These are phyloP conservation scores for Osmoderma eremita DNA, from an alignment of 2,888 invertebrate genomes.

Conservation along the genomic window DNA sequence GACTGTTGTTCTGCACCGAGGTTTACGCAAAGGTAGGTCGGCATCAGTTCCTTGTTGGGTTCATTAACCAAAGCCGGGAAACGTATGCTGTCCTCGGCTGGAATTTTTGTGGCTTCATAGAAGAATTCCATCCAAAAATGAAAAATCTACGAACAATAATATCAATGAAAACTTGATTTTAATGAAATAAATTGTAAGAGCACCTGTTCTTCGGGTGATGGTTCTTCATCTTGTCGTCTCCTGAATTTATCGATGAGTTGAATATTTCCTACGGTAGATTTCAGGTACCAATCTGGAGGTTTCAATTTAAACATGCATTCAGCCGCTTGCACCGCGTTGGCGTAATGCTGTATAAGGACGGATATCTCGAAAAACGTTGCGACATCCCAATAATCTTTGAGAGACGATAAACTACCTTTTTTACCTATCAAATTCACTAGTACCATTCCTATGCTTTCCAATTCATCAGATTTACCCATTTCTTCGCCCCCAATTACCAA, in stretches of 20 bases:
- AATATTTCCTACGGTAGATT: constrained; percentile 97
- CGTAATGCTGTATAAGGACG: constrained; percentile 95
- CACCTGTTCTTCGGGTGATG: constrained; percentile 84
- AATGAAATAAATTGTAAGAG: neutral
- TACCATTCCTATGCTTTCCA: constrained; percentile 93
- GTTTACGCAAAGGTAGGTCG: constrained; percentile 95
- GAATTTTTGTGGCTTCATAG: constrained; percentile 88
- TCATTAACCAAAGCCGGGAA: constrained; percentile 94
- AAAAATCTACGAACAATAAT: constrained; percentile 66
- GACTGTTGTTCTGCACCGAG: constrained; percentile 93
- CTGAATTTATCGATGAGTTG: constrained; percentile 91
- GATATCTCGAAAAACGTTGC: constrained; percentile 99
- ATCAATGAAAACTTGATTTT: too few relatives aligned
- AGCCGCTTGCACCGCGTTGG: constrained; percentile 96
- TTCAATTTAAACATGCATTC: constrained; percentile 92
- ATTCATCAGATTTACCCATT: constrained; percentile 89
- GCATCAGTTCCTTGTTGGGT: constrained; percentile 92
- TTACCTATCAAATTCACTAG: constrained; percentile 97
- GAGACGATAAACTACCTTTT: constrained; percentile 91
- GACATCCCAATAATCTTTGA: constrained; percentile 99
- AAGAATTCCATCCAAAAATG: constrained; percentile 99
- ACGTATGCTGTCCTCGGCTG: constrained; percentile 82
- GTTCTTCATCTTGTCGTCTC: constrained; percentile 80
- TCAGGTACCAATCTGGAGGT: constrained; percentile 94
- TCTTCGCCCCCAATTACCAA: constrained; percentile 96